Conservation (phyloP, 2,797 vertebrate species). For the Aphelocoma californica region DNA sequence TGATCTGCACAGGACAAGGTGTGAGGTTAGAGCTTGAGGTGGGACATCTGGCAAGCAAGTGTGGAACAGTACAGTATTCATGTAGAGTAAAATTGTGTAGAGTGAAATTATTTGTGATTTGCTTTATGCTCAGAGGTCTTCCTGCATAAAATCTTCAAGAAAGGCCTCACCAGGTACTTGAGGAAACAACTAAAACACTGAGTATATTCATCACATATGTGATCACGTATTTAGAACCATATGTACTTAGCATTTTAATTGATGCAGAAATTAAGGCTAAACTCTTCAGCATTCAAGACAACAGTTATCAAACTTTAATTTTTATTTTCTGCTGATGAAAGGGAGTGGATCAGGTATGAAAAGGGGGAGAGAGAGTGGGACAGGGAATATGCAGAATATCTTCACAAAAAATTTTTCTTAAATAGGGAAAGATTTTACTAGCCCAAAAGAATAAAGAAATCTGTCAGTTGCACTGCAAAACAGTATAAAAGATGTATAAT, state of each 20-base stretch:
- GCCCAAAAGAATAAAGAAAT: not conserved
- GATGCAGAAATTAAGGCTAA: not conserved
- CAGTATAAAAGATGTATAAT: not conserved
- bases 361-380: not conserved
- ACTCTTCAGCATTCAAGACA: not conserved
- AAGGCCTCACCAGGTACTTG: not conserved
- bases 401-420: not conserved
- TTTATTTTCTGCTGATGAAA: not conserved
- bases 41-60: not conserved
- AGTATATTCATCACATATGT: not conserved
- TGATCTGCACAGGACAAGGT: not conserved
- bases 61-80: not conserved
- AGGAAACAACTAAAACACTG: not conserved
- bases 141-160: not conserved
- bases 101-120: slow-evolving; percentile 21
- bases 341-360: not conserved
- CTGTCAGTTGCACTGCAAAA: not conserved
- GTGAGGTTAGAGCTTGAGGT: not conserved
- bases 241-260: not conserved
- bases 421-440: not conserved
- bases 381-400: not conserved
- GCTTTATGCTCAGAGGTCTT: not conserved
- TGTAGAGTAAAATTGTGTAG: not conserved
- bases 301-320: not conserved
- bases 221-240: not conserved